These are phyloP conservation scores for Toxotes lorentzi DNA, from an alignment of 2,797 vertebrate genomes.

Conservation along the genomic window DNA sequence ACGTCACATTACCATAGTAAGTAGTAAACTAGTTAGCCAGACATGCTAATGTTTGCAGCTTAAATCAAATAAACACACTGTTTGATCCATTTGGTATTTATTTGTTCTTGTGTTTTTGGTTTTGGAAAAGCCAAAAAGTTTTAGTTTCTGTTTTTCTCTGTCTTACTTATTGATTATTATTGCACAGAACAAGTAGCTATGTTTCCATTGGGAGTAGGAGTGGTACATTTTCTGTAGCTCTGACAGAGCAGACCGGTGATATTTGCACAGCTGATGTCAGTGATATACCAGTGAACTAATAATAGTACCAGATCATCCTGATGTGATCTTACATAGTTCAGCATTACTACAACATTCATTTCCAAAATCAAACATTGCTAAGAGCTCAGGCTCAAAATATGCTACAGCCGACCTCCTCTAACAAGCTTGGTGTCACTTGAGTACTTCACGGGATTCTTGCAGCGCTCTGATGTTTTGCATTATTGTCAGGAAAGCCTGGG, in stretches of 20 bases:
- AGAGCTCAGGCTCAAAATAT: background rate
- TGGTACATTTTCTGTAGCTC: too few relatives aligned
- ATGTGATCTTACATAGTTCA: background rate
- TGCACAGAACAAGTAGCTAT: too few relatives aligned
- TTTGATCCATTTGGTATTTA: background rate
- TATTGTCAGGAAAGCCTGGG: constrained; percentile 15
- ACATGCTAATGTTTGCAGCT: background rate
- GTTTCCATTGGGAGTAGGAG: too few relatives aligned
- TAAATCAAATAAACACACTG: background rate
- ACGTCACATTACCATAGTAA: background rate
- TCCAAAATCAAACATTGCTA: background rate
- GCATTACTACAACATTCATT: constrained; percentile 6
- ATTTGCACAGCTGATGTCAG: background rate
- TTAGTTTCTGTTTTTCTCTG: too few relatives aligned
- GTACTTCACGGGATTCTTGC: constrained; percentile 20
- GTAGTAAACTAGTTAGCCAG: background rate
- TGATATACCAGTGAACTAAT: background rate
- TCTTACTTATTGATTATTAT: too few relatives aligned
- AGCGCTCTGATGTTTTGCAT: constrained; percentile 25
- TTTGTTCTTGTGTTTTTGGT: background rate
- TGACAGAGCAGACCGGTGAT: too few relatives aligned
- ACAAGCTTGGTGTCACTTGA: background rate
- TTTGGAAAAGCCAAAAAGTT: background rate
- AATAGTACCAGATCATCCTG: background rate
- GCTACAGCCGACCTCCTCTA: background rate